Conservation (phyloP, 2,888 invertebrate species). For the Osedax frankpressi region DNA sequence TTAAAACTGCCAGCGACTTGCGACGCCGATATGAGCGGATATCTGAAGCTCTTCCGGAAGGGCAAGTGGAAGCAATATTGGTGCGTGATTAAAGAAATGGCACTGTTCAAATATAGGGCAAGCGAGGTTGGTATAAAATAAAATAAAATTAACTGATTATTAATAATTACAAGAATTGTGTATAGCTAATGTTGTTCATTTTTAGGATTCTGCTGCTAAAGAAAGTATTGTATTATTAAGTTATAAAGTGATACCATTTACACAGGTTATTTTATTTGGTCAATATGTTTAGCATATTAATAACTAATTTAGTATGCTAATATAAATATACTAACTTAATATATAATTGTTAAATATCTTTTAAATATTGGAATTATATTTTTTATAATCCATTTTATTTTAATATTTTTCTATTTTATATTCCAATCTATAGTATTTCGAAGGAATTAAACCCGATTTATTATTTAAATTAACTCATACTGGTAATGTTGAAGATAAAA, state of each 20-base stretch:
- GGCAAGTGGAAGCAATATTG: conserved; percentile 50
- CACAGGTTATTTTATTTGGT: background rate
- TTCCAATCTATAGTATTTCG: background rate
- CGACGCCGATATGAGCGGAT: conserved; percentile 51
- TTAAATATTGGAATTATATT: background rate
- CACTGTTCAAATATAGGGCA: conserved; percentile 47
- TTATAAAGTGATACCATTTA: background rate
- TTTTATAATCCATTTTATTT: background rate
- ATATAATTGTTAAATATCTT: background rate
- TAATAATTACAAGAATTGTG: background rate
- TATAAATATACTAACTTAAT: background rate
- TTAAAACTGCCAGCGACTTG: conserved; percentile 45
- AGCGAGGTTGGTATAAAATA: conserved; percentile 43
- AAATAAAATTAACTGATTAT: background rate
- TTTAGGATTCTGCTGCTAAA: background rate
- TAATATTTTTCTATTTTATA: background rate
- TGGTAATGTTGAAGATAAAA: background rate
- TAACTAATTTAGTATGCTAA: background rate
- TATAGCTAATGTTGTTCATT: background rate
- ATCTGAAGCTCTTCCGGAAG: conserved; percentile 45
- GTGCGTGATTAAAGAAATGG: conserved; percentile 53
- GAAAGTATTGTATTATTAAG: background rate
- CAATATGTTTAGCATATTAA: background rate
- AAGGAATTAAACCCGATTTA: background rate
- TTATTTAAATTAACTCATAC: background rate